Base-by-base conservation (phyloP, 2,888 invertebrate genomes). In the Andrena haemorrhoa region DNA sequence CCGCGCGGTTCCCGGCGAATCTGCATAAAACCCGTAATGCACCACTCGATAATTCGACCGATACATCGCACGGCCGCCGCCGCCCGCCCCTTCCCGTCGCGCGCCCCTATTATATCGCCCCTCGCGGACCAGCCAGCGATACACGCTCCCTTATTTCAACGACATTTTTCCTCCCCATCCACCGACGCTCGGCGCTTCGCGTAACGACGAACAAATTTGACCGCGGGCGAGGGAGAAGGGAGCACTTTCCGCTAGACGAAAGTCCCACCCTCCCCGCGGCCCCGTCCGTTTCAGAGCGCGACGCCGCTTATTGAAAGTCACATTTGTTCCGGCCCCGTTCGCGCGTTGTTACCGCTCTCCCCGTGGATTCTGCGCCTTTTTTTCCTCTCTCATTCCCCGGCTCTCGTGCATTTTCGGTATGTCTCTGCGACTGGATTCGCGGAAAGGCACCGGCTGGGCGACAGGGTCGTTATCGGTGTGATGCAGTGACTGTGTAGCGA, bases 41-140 rank as follows among this genome's bases (percentile, higher is more conserved):
- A 85, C 86, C 84, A 83, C 85, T 86, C 90, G 90, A 90, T 90
- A 90, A 90, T 90, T 90, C 87, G 90, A 73, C 82, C 86, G 88
- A 89, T 88, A 89, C 56, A 31, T 16, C 23, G 63, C 29, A 33
- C 60, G 66, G 49, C 6, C 63, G 53, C 10, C 10, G 33, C 51
- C 64, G 63, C 31, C 53, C 23, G 20, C 6, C 20, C 16, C 53
- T 65, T 16, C 41, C 41, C 5, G 12, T 16, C 41, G 4, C 4
- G 1, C 41, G 1, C 5, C 41, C 41, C 41, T 41, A 41, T 41
- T 41, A 41, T 41, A 41, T 41, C 41, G 41, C 41, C 41, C 41
- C 41, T 41, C 41, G 41, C 41, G 23, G 33, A 51, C 6, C 60
- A 8, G 23, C 29, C 3, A 35, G 7, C 20, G 33, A 10, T 49